Evolutionary conservation across 2,113 vertebrate species (phyloP).

Genomic region (Falcunculus frontatus): DNA sequence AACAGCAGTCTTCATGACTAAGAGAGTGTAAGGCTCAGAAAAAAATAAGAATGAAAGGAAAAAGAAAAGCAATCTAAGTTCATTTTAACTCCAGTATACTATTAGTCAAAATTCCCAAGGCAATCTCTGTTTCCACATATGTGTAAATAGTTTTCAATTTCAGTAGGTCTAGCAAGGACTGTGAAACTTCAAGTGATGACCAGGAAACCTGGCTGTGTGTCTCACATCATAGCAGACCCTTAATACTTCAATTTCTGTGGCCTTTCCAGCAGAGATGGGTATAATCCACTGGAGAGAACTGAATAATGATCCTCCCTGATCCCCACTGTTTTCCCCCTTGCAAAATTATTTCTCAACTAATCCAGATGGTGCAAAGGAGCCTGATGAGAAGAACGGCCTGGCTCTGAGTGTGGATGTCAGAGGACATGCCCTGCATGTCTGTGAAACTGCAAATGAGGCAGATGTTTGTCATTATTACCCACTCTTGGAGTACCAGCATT

Average conservation of each 20-base stretch:
- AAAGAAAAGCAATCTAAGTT: background rate
- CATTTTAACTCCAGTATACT: background rate
- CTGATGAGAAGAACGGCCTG: background rate
- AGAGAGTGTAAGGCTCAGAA: background rate
- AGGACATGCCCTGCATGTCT: background rate
- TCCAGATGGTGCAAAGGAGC: background rate
- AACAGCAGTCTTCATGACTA: background rate
- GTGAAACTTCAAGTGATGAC: background rate
- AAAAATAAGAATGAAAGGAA: background rate
- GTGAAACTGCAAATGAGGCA: background rate
- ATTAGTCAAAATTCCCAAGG: background rate
- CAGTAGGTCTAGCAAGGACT: background rate
- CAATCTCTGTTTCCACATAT: background rate
- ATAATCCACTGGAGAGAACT: background rate
- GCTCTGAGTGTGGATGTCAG: background rate
- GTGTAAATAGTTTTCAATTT: background rate
- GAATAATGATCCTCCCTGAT: background rate
- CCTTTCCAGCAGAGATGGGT: background rate
- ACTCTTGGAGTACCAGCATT: background rate
- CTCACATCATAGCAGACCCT: background rate
- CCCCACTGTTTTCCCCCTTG: background rate
- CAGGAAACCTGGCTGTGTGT: background rate
- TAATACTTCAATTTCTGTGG: background rate
- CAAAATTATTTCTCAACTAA: background rate
- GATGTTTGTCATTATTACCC: slow-evolving; percentile 24